A percentile compares a stretch with the other conserved stretches of the same genome.
These are phyloP conservation scores for Cnemophilus loriae DNA, from an alignment of 2,113 vertebrate genomes.

Conservation along the genomic window DNA sequence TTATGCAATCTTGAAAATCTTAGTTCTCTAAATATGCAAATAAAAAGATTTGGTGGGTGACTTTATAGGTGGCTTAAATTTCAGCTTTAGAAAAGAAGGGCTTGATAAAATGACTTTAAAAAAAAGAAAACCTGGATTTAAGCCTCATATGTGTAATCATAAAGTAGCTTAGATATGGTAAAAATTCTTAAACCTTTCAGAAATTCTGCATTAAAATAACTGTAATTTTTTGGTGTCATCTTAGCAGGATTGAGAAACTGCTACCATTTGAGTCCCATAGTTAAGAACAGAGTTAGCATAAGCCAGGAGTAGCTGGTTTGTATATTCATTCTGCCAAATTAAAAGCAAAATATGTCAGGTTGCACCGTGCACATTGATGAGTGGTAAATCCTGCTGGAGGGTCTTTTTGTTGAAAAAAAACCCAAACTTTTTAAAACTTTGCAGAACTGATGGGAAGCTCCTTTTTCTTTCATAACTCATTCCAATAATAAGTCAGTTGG, in stretches of 20 bases:
- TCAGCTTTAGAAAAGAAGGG: neutral
- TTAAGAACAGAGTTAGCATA: neutral
- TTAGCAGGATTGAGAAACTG: neutral
- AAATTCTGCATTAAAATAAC: neutral
- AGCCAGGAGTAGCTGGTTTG: neutral
- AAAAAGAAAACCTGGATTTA: neutral
- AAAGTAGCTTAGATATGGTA: neutral
- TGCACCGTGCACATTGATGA: neutral
- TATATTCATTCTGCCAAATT: neutral
- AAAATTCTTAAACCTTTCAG: neutral
- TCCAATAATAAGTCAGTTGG: neutral
- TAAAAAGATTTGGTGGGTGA: neutral
- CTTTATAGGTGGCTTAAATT: neutral
- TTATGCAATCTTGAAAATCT: slow-evolving; percentile 7
- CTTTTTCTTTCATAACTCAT: neutral
- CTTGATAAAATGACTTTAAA: neutral
- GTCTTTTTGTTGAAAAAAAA: neutral
- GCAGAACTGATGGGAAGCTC: neutral
- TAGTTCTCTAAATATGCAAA: slow-evolving; percentile 15
- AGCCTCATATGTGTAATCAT: neutral
- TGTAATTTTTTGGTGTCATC: neutral
- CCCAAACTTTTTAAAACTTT: neutral
- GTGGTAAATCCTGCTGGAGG: neutral
- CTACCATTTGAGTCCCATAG: neutral
- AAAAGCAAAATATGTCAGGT: neutral